phyloP scores from a whole-genome alignment of 2,888 invertebrate species.

The Acheta domesticus region DNA sequence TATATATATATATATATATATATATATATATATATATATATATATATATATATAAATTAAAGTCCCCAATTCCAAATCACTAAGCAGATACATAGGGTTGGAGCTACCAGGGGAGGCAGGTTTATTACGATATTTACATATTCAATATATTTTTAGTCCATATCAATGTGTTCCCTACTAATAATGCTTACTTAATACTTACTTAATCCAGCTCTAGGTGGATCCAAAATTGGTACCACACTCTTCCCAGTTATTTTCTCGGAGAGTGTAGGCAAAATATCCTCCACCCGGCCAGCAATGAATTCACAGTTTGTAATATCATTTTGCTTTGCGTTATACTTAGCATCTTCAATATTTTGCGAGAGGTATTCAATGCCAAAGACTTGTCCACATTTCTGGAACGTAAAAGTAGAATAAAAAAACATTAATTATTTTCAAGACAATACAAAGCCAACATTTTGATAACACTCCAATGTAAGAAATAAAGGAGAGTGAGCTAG shows the following conservation, averaged over 20 bases:
- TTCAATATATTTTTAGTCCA: too few relatives aligned
- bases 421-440: not conserved
- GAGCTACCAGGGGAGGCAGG: too few relatives aligned
- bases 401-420: conserved; percentile 18
- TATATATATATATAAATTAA: too few relatives aligned
- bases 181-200: conserved; percentile 36
- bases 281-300: conserved; percentile 57
- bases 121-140: too few relatives aligned
- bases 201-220: conserved; percentile 57
- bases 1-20: too few relatives aligned
- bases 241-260: conserved; percentile 42
- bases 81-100: too few relatives aligned
- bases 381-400: conserved; percentile 45
- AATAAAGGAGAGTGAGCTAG: too few relatives aligned
- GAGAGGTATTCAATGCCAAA: conserved; percentile 58
- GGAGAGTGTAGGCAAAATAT: conserved; percentile 48
- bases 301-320: conserved; percentile 51
- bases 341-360: conserved; percentile 57
- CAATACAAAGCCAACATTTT: conserved; percentile 10
- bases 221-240: conserved; percentile 58
- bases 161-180: too few relatives aligned
- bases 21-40: too few relatives aligned
- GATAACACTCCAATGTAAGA: not conserved
- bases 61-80: too few relatives aligned
- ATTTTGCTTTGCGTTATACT: conserved; percentile 54